Conservation (phyloP, 2,888 invertebrate species). For the Fissipunctia ypsillon region DNA sequence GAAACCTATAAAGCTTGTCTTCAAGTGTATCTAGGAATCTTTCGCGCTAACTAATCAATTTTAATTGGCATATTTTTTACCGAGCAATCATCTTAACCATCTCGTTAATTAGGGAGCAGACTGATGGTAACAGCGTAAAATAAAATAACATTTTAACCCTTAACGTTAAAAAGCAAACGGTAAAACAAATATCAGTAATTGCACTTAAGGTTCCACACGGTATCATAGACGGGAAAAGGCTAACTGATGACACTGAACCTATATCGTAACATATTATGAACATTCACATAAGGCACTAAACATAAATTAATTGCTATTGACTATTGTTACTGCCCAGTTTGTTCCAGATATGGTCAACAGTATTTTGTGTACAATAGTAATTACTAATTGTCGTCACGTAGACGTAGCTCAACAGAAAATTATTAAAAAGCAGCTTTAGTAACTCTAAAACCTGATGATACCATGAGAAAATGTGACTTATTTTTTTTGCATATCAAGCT, state of each 20-base stretch:
- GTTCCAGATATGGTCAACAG: conserved; percentile 3
- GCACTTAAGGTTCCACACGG: background rate
- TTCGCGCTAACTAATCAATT: background rate
- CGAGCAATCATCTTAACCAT: background rate
- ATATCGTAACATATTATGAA: background rate
- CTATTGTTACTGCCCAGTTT: conserved; percentile 9
- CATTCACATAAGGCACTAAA: background rate
- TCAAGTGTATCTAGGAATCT: background rate
- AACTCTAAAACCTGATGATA: too few species aligned
- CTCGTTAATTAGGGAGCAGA: background rate
- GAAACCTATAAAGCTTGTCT: background rate
- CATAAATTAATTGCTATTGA: conserved; percentile 14
- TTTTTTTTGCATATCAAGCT: too few species aligned
- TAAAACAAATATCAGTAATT: background rate
- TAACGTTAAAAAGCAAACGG: background rate
- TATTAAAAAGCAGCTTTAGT: background rate
- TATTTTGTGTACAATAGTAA: background rate
- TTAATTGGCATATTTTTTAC: background rate
- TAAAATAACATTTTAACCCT: background rate
- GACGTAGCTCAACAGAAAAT: conserved; percentile 1
- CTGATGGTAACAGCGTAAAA: too few species aligned
- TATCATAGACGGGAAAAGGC: background rate
- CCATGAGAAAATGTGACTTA: too few species aligned
- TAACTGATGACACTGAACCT: background rate
- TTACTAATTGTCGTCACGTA: background rate